phyloP scores from a whole-genome alignment of 2,113 vertebrate genomes.

The Tyrannus savana region DNA sequence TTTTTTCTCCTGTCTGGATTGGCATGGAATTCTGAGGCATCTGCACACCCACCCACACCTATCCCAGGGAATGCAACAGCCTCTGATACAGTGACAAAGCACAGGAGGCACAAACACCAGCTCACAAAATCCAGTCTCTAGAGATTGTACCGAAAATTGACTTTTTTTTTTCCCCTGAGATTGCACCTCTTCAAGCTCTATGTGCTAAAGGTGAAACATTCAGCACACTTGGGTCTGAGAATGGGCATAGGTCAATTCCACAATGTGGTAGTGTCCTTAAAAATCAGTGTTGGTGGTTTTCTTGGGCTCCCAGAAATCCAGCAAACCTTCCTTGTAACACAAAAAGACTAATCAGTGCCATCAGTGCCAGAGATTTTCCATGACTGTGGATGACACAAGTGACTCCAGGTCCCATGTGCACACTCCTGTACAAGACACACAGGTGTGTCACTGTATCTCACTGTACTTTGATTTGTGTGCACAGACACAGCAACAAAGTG shows the following conservation, averaged over 20 bases:
- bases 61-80: background rate
- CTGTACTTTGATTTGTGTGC: background rate
- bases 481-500: background rate
- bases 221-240: background rate
- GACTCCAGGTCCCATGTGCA: background rate
- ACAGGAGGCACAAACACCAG: background rate
- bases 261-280: background rate
- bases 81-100: background rate
- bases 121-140: background rate
- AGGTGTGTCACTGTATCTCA: background rate
- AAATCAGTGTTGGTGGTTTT: background rate
- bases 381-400: background rate
- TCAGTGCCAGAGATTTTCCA: background rate
- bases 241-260: background rate
- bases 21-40: background rate
- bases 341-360: background rate
- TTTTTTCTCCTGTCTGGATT: background rate
- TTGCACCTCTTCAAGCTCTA: accelerated
- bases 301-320: background rate
- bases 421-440: background rate
- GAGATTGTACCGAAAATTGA: background rate
- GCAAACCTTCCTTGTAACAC: background rate
- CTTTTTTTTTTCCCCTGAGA: background rate
- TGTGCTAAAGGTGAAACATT: background rate
- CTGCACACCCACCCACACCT: background rate